Conservation (phyloP, 2,888 invertebrate genomes). For the Polietes domitor region DNA sequence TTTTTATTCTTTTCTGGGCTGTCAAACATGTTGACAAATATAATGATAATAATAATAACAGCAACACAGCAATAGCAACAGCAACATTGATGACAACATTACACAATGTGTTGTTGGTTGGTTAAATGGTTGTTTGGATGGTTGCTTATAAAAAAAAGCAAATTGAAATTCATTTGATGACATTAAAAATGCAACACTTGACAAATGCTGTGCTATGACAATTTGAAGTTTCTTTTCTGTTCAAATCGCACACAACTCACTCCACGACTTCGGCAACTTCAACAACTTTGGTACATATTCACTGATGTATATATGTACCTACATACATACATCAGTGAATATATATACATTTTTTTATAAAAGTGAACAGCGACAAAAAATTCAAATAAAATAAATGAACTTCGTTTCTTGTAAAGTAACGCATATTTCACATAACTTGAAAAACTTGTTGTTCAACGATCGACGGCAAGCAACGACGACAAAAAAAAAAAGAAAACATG, state of each 20-base stretch:
- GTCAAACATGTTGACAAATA: constrained; percentile 41
- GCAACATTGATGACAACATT: neutral
- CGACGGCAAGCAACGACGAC: neutral
- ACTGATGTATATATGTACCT: neutral
- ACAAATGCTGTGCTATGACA: constrained; percentile 74
- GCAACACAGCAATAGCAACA: neutral
- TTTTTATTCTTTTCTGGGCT: neutral
- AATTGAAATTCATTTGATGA: constrained; percentile 72
- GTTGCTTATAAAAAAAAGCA: neutral
- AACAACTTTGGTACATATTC: constrained; percentile 3
- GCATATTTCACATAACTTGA: constrained; percentile 62
- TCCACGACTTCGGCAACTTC: constrained; percentile 28
- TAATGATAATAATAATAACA: constrained; percentile 22
- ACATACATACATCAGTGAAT: too few species aligned
- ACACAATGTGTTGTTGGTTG: neutral
- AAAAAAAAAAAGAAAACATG: neutral
- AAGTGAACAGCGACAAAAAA: neutral
- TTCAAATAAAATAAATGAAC: constrained; percentile 57
- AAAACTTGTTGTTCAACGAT: constrained; percentile 57
- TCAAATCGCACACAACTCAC: neutral
- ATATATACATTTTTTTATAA: too few species aligned
- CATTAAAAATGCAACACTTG: constrained; percentile 74
- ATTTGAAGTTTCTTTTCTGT: constrained; percentile 61
- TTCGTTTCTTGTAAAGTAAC: constrained; percentile 58
- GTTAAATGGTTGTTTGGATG: too few species aligned